Evolutionary conservation across 1,140 invertebrate genomes (phyloP), one percentile per base, ranked within the genome.

Genomic region (Portunus trituberculatus): DNA sequence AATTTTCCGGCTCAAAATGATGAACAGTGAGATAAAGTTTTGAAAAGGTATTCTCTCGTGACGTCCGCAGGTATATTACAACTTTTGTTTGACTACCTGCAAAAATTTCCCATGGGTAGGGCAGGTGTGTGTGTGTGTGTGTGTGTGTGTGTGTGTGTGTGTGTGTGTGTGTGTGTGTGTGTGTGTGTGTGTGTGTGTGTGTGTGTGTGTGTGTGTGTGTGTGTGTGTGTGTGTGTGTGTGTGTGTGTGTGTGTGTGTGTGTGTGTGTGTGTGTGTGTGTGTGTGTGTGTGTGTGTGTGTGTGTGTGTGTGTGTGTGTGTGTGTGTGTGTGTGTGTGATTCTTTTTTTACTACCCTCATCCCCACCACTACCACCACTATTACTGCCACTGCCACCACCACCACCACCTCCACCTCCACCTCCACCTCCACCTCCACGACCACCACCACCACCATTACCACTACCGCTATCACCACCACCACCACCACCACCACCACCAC

Each of bases 71-170:
- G 87, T 89, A 89, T 89, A 89, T 89, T 89, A 89, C 87, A 89
- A 89, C 87, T 89, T 89, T 89, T 89, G 87, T 89, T 89, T 89
- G 87, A 46, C 87, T 45, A 46, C 32, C 87, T 89, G 87, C 32
- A 89, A 32, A 89, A 89, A 89, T 89, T 89, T 89, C 87, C 87
- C 87, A 32, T 1, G 87, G 52, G 52, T 59, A 59, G 16, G 16
- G 52, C 52, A 59, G 16, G 52, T 59, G 52, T 20, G 52, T 59
- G 87, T 32, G 87, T 32, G 28, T 20, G 12, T 29, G 83, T 10
- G 83, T 31, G 28, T 86, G 32, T 28, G 16, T 59, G 52, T 20
- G 52, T 59, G 52, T 20, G 52, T 59, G 52, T 20, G 52, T 59
- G 52, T 20, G 52, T 59, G 52, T 59, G 52, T 59, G 52, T 29